These are phyloP conservation scores for Antheraea assamensis DNA, from an alignment of 2,888 invertebrate species.

Conservation along the genomic window DNA sequence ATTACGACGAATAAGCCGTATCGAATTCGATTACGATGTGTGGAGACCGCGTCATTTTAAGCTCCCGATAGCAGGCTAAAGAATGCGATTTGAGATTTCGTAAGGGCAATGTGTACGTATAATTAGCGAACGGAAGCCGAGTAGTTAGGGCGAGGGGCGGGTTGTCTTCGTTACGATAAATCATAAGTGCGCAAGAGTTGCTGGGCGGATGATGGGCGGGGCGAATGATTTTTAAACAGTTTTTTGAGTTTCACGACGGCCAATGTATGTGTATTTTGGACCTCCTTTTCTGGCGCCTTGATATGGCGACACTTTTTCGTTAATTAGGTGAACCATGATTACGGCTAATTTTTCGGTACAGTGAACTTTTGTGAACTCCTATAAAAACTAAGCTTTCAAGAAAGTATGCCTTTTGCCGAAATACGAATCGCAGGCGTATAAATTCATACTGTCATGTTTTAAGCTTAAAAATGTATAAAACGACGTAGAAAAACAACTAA, in stretches of 20 bases:
- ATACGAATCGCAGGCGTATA: constrained; percentile 15
- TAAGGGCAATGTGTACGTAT: constrained; percentile 65
- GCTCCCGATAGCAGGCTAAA: constrained; percentile 59
- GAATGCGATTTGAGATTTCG: constrained; percentile 69
- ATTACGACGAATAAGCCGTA: constrained; percentile 58
- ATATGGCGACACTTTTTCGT: constrained; percentile 76
- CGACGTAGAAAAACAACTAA: not conserved
- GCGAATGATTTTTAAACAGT: constrained; percentile 81
- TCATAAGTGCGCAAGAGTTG: constrained; percentile 77
- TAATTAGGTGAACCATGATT: constrained; percentile 78
- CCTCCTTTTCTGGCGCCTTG: constrained; percentile 74
- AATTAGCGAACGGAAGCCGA: constrained; percentile 76
- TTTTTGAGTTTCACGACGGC: constrained; percentile 75
- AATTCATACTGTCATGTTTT: constrained; percentile 19
- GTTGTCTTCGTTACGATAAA: constrained; percentile 78
- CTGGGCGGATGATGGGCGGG: constrained; percentile 77
- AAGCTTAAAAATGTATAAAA: constrained; percentile 20
- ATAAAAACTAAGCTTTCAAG: constrained; percentile 29
- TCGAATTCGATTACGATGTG: constrained; percentile 55
- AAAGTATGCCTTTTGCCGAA: not conserved
- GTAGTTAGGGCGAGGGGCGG: constrained; percentile 77
- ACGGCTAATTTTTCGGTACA: constrained; percentile 68
- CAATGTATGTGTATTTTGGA: constrained; percentile 74
- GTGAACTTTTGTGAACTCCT: constrained; percentile 33
- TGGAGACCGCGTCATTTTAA: constrained; percentile 42